Evolutionary conservation across 1,140 invertebrate species (phyloP).

Genomic region (Sipha flava): DNA sequence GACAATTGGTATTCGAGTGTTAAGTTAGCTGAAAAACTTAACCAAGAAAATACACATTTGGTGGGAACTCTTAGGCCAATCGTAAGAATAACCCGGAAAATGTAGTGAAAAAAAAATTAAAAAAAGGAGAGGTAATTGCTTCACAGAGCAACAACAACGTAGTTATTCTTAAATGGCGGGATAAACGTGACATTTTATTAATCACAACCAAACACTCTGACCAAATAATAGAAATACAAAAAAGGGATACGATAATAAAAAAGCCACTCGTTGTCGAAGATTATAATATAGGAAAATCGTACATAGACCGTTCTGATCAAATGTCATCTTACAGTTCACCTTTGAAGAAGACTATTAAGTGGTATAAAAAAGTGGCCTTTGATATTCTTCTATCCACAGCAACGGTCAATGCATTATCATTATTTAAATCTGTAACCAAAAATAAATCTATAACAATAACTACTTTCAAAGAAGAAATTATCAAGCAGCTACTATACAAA

Average conservation of each 20-base stretch:
- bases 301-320: slow-evolving; percentile 1
- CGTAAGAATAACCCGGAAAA: slow-evolving; percentile 36
- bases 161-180: slow-evolving; percentile 37
- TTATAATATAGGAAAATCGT: slow-evolving; percentile 11
- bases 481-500: not conserved
- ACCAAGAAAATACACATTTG: slow-evolving; percentile 35
- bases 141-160: slow-evolving; percentile 20
- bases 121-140: slow-evolving; percentile 32
- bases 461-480: not conserved
- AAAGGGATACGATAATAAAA: slow-evolving; percentile 24
- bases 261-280: not conserved
- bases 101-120: slow-evolving; percentile 35
- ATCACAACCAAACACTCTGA: slow-evolving; percentile 36
- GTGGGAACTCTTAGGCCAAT: slow-evolving; percentile 36
- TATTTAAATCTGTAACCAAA: not conserved
- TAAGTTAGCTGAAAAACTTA: slow-evolving; percentile 34
- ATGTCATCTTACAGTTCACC: not conserved
- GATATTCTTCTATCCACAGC: not conserved
- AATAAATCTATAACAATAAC: not conserved
- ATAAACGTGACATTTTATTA: slow-evolving; percentile 37
- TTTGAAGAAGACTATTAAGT: not conserved
- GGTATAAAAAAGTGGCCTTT: not conserved
- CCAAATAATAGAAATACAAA: not conserved
- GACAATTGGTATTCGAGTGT: slow-evolving; percentile 16
- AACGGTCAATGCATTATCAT: not conserved